A percentile compares a stretch with the other conserved stretches of the same genome.
Conservation (phyloP, 2,888 invertebrate species). For the Hydrotaea diabolus region DNA sequence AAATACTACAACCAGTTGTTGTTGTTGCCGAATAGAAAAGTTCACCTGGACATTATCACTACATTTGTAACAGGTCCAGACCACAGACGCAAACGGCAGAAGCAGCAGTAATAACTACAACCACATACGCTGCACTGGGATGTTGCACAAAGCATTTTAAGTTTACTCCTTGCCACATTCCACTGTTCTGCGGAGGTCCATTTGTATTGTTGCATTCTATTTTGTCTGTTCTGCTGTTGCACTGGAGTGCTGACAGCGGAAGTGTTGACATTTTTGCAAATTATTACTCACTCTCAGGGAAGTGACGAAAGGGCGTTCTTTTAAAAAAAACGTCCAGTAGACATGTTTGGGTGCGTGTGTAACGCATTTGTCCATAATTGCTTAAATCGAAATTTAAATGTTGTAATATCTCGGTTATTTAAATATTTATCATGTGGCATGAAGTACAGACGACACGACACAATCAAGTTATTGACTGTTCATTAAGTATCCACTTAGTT, state of each 20-base stretch:
- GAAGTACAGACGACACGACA: no score
- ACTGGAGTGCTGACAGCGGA: constrained; percentile 33
- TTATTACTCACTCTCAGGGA: constrained; percentile 44
- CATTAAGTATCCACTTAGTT: no score
- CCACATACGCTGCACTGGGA: not conserved
- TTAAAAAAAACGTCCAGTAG: no score
- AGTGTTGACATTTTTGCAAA: constrained; percentile 58
- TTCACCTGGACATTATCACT: constrained; percentile 60
- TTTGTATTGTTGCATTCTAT: constrained; percentile 39
- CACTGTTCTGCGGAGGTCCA: constrained; percentile 23
- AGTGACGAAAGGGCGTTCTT: no score
- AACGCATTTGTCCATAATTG: no score
- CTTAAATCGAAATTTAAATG: no score
- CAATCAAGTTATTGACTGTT: no score
- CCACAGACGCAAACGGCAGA: constrained; percentile 1
- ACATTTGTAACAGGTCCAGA: constrained; percentile 9
- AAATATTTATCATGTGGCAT: no score
- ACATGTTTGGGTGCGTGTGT: no score
- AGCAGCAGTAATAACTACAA: not conserved
- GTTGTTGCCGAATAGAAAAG: constrained; percentile 34
- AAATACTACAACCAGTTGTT: constrained; percentile 61
- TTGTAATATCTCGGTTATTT: no score
- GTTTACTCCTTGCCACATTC: constrained; percentile 53
- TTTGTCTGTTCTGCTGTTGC: constrained; percentile 30
- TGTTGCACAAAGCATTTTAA: constrained; percentile 14